A percentile compares a stretch with the other conserved stretches of the same genome.
These are phyloP conservation scores for Lasioglossum leucozonium DNA, from an alignment of 2,888 invertebrate species.

Conservation along the genomic window DNA sequence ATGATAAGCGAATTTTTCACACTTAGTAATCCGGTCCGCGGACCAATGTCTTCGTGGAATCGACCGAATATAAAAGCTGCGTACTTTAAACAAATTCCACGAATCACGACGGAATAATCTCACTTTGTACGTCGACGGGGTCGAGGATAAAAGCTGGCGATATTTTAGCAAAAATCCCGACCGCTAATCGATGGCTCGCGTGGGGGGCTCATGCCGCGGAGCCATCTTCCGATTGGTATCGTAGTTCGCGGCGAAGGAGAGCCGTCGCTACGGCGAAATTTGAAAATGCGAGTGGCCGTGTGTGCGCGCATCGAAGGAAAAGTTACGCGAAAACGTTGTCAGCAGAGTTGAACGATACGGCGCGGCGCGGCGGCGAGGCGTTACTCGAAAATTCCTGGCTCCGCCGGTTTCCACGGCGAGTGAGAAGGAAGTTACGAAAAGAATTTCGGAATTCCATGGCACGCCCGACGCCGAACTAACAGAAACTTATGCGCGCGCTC, in stretches of 20 bases:
- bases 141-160: too few relatives aligned
- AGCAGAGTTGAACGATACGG: conserved; percentile 16
- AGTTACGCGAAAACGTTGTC: conserved; percentile 20
- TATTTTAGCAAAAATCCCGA: background rate
- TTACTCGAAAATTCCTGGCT: conserved; percentile 13
- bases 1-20: too few relatives aligned
- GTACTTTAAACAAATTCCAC: too few relatives aligned
- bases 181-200: background rate
- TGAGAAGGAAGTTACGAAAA: conserved; percentile 33
- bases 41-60: too few relatives aligned
- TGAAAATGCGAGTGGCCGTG: background rate
- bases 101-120: too few relatives aligned
- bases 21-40: too few relatives aligned
- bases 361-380: too few relatives aligned
- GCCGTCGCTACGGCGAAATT: conserved; percentile 1
- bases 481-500: conserved; percentile 30
- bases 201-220: background rate
- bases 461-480: conserved; percentile 23
- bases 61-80: too few relatives aligned
- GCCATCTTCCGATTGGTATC: background rate
- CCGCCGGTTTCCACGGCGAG: background rate
- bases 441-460: conserved; percentile 35
- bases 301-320: background rate
- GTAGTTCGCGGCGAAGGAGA: background rate
- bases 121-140: too few relatives aligned